Conservation (phyloP, 2,113 vertebrate species). For the Lycaon pictus region DNA sequence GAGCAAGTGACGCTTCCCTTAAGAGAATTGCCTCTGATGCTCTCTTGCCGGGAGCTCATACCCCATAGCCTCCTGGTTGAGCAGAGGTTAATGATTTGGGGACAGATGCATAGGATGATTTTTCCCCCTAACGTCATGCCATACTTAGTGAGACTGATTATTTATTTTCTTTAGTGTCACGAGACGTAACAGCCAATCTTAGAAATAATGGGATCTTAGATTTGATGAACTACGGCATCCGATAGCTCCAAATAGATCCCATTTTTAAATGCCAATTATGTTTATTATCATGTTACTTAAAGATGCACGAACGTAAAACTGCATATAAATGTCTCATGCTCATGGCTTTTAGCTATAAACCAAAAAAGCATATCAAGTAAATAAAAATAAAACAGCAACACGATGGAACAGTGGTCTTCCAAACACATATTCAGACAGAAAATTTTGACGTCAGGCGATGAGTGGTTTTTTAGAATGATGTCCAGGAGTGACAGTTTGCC, state of each 20-base stretch:
- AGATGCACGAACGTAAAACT: neutral
- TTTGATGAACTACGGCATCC: neutral
- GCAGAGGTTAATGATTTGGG: neutral
- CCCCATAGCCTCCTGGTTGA: neutral
- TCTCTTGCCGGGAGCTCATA: neutral
- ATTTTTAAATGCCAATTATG: neutral
- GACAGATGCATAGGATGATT: neutral
- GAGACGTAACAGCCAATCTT: neutral
- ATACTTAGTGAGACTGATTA: neutral
- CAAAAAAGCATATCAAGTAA: neutral
- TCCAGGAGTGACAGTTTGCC: neutral
- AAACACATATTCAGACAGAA: too few relatives aligned
- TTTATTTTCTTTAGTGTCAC: neutral
- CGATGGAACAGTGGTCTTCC: neutral
- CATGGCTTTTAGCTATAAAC: neutral
- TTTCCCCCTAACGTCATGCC: neutral
- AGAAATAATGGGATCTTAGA: neutral
- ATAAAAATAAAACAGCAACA: neutral
- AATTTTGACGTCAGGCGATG: accelerated
- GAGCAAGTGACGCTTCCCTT: neutral
- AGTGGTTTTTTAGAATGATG: neutral
- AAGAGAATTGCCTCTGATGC: neutral
- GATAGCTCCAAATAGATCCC: neutral
- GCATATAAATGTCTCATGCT: neutral
- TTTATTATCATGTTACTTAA: neutral